phyloP scores from a whole-genome alignment of 2,888 invertebrate species.

The Laspeyria flexula region DNA sequence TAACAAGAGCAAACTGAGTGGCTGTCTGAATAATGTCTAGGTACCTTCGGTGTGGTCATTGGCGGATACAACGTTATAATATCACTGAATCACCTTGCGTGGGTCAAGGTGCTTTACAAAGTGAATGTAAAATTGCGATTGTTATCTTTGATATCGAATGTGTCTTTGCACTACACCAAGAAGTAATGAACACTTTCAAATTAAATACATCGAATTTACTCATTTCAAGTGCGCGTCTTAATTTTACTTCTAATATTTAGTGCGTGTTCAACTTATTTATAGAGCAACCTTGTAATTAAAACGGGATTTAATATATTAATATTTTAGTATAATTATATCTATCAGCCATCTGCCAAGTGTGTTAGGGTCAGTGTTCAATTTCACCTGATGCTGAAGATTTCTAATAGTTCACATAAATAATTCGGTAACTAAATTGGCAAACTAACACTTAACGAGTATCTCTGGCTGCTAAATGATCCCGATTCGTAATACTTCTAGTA shows the following conservation, averaged over 20 bases:
- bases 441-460: too few species aligned
- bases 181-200: constrained; percentile 45
- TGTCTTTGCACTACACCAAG: constrained; percentile 29
- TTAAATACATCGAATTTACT: constrained; percentile 20
- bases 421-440: too few species aligned
- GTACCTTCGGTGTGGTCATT: constrained; percentile 78
- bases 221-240: constrained; percentile 21
- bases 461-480: too few species aligned
- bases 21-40: constrained; percentile 63
- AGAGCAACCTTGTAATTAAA: constrained; percentile 1
- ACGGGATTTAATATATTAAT: neutral
- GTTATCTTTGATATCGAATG: constrained; percentile 62
- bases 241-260: constrained; percentile 18
- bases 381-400: neutral
- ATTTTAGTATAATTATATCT: constrained; percentile 2
- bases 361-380: constrained; percentile 5
- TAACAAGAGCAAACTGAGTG: constrained; percentile 44
- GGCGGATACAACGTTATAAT: constrained; percentile 74
- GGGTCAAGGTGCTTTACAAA: constrained; percentile 77
- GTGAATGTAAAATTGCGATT: constrained; percentile 79
- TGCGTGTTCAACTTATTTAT: neutral
- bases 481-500: too few species aligned
- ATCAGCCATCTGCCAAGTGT: constrained; percentile 7
- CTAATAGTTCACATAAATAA: too few species aligned
- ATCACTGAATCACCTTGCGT: constrained; percentile 82